Evolutionary conservation across 2,113 vertebrate genomes (phyloP).

Genomic region (Benitochromis conjunctus): DNA sequence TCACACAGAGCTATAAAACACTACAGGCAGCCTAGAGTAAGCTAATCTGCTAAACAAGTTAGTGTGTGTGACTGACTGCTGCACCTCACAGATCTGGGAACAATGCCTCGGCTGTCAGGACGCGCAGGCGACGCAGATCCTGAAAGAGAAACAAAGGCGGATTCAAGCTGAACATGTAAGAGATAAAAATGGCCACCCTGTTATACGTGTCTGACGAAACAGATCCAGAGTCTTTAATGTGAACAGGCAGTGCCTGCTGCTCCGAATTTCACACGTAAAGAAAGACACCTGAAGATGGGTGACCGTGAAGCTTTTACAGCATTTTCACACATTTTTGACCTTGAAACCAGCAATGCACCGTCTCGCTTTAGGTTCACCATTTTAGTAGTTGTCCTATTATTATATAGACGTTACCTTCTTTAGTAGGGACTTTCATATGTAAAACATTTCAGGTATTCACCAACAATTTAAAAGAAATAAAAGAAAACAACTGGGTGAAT

Average conservation of each 20-base stretch:
- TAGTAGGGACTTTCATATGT: background rate
- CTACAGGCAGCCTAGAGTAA: background rate
- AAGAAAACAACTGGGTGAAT: background rate
- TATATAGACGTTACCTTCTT: background rate
- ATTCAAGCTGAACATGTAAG: background rate
- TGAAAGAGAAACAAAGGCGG: background rate
- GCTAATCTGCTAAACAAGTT: background rate
- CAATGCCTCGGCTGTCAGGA: background rate
- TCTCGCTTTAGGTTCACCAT: background rate
- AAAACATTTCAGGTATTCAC: too few species aligned
- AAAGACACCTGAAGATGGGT: background rate
- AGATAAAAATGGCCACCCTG: background rate
- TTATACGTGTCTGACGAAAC: accelerated
- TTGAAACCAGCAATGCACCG: background rate
- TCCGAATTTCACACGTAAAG: background rate
- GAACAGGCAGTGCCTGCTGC: background rate
- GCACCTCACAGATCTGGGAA: constrained; percentile 9
- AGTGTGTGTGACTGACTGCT: background rate
- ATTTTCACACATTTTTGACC: background rate
- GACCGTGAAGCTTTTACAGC: background rate
- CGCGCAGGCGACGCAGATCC: background rate
- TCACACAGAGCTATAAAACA: background rate
- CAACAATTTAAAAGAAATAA: too few species aligned
- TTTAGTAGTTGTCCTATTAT: background rate
- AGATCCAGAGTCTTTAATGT: background rate